Percentiles rank a stretch among this genome's conserved stretches.
Conservation (phyloP, 1,140 invertebrate genomes). For the Drosophila erecta region DNA sequence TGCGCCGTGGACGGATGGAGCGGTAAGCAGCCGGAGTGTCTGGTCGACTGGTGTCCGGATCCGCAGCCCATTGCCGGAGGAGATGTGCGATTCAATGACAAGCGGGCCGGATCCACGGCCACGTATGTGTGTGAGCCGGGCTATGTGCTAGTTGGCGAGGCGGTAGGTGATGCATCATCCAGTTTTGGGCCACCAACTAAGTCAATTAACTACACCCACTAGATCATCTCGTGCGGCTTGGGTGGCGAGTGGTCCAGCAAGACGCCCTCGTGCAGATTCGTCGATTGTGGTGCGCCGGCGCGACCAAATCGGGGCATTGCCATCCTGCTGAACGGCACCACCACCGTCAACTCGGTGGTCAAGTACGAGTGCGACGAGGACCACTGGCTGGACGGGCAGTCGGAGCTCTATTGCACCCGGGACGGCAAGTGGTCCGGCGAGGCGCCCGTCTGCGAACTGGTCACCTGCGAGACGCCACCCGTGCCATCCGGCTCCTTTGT, state of each 20-base stretch:
- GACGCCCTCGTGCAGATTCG: constrained; percentile 92
- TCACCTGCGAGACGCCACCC: constrained; percentile 94
- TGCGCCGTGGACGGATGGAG: constrained; percentile 94
- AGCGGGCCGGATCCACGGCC: constrained; percentile 90
- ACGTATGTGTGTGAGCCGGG: constrained; percentile 93
- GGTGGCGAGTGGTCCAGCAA: constrained; percentile 93
- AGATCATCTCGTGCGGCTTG: constrained; percentile 91
- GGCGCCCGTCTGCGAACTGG: constrained; percentile 93
- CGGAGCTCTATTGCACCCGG: constrained; percentile 89
- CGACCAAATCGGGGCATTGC: constrained; percentile 91
- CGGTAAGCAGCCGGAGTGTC: constrained; percentile 90
- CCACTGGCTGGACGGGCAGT: constrained; percentile 92
- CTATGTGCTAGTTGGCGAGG: constrained; percentile 93
- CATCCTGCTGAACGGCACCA: constrained; percentile 90
- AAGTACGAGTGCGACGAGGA: constrained; percentile 92
- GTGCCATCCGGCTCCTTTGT: constrained; percentile 93
- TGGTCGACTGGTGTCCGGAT: constrained; percentile 94
- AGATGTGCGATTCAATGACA: constrained; percentile 88
- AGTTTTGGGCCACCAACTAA: not conserved
- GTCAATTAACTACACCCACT: not conserved
- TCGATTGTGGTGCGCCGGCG: constrained; percentile 94
- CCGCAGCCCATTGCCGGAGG: constrained; percentile 91
- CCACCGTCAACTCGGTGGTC: constrained; percentile 90
- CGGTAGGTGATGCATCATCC: constrained; percentile 84
- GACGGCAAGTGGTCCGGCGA: constrained; percentile 95